Percentiles rank a stretch among this genome's conserved stretches.
Conservation (phyloP, 1,140 invertebrate species). For the Leptopilina boulardi region DNA sequence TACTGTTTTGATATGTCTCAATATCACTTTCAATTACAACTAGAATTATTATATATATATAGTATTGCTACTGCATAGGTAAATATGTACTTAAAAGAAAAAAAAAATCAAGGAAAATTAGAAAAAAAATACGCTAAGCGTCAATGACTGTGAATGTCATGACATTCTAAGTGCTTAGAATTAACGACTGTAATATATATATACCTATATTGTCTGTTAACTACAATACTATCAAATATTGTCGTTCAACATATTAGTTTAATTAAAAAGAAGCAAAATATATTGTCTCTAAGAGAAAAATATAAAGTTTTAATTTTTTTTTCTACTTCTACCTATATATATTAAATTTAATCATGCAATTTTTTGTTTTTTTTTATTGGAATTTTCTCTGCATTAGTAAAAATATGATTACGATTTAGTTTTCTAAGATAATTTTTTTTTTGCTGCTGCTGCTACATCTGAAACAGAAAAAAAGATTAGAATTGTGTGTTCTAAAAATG, state of each 20-base stretch:
- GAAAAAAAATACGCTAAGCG: constrained; percentile 31
- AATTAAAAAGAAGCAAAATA: constrained; percentile 61
- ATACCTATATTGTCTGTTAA: constrained; percentile 71
- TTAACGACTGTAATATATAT: constrained; percentile 72
- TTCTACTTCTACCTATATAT: not conserved
- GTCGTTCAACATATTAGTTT: constrained; percentile 64
- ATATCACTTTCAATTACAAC: constrained; percentile 51
- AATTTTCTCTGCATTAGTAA: too few relatives aligned
- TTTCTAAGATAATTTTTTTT: too few relatives aligned
- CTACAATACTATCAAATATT: constrained; percentile 68
- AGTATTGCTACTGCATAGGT: constrained; percentile 48
- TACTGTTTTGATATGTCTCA: constrained; percentile 53
- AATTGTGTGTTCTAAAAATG: too few relatives aligned
- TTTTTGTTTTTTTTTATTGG: too few relatives aligned
- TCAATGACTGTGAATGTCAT: constrained; percentile 39
- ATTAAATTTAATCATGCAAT: not conserved
- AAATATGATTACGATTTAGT: not conserved
- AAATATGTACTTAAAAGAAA: constrained; percentile 60
- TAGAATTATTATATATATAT: constrained; percentile 32
- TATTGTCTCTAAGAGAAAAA: constrained; percentile 67
- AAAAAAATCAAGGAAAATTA: constrained; percentile 38
- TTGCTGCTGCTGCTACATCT: too few relatives aligned
- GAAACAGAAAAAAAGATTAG: too few relatives aligned
- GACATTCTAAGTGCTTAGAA: constrained; percentile 59
- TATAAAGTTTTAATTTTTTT: not conserved